These are phyloP conservation scores for Albula goreensis DNA, from an alignment of 2,113 vertebrate species.

Conservation along the genomic window DNA sequence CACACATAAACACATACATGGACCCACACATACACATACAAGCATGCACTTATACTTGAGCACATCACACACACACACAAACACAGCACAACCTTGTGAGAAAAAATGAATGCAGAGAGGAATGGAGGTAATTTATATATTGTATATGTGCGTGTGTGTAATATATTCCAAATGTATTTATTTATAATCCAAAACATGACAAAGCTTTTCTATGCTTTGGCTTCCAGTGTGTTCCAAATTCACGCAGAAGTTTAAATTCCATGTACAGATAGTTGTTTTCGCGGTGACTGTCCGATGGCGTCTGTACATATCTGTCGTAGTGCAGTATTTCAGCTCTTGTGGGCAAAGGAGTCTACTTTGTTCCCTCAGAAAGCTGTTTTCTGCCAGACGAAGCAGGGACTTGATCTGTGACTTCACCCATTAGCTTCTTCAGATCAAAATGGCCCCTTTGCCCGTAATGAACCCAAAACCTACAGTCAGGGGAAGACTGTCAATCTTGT, in stretches of 20 bases:
- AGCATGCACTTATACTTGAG: too few species aligned
- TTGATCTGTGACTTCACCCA: slow-evolving; percentile 49
- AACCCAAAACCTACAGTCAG: slow-evolving; percentile 65
- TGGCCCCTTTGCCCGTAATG: slow-evolving; percentile 56
- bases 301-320: neutral
- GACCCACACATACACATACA: too few species aligned
- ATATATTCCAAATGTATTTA: too few species aligned
- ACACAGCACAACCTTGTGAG: too few species aligned
- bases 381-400: neutral
- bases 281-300: neutral
- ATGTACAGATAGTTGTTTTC: neutral
- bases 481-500: slow-evolving; percentile 67
- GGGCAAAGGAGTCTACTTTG: neutral
- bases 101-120: too few species aligned
- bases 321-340: neutral
- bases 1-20: too few species aligned
- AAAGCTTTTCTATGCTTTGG: neutral
- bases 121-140: too few species aligned
- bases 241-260: neutral
- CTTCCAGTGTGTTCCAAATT: neutral
- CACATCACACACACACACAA: neutral
- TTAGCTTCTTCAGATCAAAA: slow-evolving; percentile 61
- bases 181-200: neutral
- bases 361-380: neutral
- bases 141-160: too few species aligned